Evolutionary conservation across 2,797 vertebrate species (phyloP).

Genomic region (Epinephelus awoara): DNA sequence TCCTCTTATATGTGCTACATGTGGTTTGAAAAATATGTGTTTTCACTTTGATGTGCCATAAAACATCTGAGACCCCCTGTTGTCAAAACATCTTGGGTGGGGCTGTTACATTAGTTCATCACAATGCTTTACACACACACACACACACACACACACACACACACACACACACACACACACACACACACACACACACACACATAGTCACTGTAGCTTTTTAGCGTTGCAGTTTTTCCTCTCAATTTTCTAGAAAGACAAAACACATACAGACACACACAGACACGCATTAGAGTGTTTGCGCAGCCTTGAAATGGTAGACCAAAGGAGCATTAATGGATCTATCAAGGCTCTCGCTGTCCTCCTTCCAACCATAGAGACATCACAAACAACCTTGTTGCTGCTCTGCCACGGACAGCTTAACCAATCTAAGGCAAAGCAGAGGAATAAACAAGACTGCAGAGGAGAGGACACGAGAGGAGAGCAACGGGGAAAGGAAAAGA

Average conservation of each 20-base stretch:
- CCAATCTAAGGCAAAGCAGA: slow-evolving; percentile 49
- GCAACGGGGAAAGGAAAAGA: slow-evolving; percentile 2
- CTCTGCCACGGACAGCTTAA: slow-evolving; percentile 52
- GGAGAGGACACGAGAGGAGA: slow-evolving; percentile 20
- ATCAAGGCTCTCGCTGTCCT: slow-evolving; percentile 54
- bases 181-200: slow-evolving; percentile 9
- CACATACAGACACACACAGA: slow-evolving; percentile 16
- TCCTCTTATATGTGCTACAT: not conserved
- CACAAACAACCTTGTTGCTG: slow-evolving; percentile 66
- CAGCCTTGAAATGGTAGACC: slow-evolving; percentile 70
- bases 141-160: slow-evolving; percentile 6
- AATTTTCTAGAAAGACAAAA: slow-evolving; percentile 23
- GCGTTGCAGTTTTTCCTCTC: slow-evolving; percentile 6
- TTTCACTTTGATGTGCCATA: slow-evolving; percentile 21
- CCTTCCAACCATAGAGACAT: slow-evolving; percentile 57
- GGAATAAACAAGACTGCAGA: slow-evolving; percentile 53
- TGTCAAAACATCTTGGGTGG: not conserved
- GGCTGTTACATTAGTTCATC: slow-evolving; percentile 14
- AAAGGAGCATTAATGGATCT: slow-evolving; percentile 69
- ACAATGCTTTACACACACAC: not conserved
- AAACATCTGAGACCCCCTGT: slow-evolving; percentile 9
- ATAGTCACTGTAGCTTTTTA: not conserved
- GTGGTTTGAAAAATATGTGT: not conserved
- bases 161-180: slow-evolving; percentile 10
- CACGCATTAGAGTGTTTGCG: slow-evolving; percentile 38